These are phyloP conservation scores for Sycophaga agraensis DNA, from an alignment of 1,140 invertebrate genomes.

Conservation along the genomic window DNA sequence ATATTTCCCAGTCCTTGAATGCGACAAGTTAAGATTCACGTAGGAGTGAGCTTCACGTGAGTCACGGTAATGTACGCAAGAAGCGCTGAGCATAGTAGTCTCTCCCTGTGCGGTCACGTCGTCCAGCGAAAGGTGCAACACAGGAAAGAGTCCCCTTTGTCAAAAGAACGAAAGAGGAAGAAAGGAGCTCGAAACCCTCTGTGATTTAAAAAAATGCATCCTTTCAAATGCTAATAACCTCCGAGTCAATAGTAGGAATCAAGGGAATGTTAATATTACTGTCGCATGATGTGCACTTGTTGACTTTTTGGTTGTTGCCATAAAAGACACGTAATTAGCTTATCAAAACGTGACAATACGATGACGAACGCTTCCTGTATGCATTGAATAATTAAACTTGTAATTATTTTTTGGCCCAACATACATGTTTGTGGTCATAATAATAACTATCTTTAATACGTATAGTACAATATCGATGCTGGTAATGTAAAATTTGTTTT, in stretches of 20 bases:
- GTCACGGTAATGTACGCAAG: slow-evolving; percentile 19
- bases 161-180: neutral
- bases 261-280: too few species aligned
- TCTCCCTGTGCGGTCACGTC: slow-evolving; percentile 10
- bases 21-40: slow-evolving; percentile 23
- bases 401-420: neutral
- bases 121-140: neutral
- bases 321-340: slow-evolving; percentile 10
- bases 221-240: too few species aligned
- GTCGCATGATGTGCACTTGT: too few species aligned
- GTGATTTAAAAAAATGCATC: too few species aligned
- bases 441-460: too few species aligned
- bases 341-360: slow-evolving; percentile 17
- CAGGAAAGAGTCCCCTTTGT: too few species aligned
- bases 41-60: slow-evolving; percentile 24
- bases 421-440: neutral
- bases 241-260: too few species aligned
- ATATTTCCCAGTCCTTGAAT: slow-evolving; percentile 10
- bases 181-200: too few species aligned
- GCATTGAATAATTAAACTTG: neutral
- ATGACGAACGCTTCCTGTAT: neutral
- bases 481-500: too few species aligned
- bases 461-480: too few species aligned
- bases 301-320: slow-evolving; percentile 8
- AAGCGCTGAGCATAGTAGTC: neutral